Percentiles rank a stretch among this genome's conserved stretches.
Conservation (phyloP, 2,113 vertebrate genomes). For the Colinus virginianus region DNA sequence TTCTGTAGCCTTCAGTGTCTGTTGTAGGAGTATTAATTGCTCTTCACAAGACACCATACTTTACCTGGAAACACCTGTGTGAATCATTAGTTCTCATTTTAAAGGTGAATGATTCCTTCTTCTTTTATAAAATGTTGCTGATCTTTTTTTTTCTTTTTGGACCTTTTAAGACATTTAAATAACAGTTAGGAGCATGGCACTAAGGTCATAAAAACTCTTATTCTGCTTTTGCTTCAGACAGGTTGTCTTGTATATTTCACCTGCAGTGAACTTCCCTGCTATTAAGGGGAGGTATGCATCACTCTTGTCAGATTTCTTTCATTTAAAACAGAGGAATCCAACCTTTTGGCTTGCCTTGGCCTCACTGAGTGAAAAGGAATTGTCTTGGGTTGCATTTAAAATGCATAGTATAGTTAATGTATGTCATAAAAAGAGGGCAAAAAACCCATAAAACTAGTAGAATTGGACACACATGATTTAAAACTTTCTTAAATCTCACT, state of each 20-base stretch:
- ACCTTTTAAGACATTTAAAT: constrained; percentile 4
- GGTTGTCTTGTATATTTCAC: neutral
- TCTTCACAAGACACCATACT: neutral
- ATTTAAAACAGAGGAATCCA: neutral
- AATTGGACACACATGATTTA: neutral
- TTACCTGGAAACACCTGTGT: constrained; percentile 25
- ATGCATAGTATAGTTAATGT: no score
- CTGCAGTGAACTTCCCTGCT: neutral
- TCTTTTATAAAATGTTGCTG: neutral
- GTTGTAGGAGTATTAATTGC: constrained; percentile 25
- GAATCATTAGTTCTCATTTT: neutral
- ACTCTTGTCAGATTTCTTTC: neutral
- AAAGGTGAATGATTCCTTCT: neutral
- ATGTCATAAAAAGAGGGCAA: no score
- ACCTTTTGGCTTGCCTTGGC: neutral
- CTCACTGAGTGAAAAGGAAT: no score
- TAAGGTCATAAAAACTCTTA: neutral
- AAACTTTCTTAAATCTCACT: neutral
- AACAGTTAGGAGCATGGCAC: neutral
- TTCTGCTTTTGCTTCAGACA: neutral
- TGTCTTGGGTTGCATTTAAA: no score
- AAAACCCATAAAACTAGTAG: no score
- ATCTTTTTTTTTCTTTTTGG: neutral
- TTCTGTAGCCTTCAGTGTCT: constrained; percentile 47
- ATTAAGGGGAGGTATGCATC: neutral